Evolutionary conservation across 2,888 invertebrate genomes (phyloP).

Genomic region (Reticulitermes lucifugus): DNA sequence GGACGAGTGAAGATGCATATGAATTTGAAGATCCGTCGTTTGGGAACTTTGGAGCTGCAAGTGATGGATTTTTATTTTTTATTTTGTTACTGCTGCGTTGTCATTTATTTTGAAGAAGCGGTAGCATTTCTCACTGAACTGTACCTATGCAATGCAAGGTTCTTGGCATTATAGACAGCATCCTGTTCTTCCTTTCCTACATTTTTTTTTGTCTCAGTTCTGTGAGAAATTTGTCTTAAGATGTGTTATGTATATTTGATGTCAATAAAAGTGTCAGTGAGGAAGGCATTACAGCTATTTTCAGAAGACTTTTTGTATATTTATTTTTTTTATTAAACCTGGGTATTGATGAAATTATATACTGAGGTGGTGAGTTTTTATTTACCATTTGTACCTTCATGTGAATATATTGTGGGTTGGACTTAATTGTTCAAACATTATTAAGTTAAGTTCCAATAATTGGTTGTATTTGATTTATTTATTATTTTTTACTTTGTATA

Average conservation of each 20-base stretch:
- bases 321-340: background rate
- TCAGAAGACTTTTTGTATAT: background rate
- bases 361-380: background rate
- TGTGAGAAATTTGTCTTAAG: background rate
- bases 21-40: conserved; percentile 35
- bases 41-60: conserved; percentile 40
- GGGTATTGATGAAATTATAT: background rate
- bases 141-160: background rate
- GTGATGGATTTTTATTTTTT: conserved; percentile 38
- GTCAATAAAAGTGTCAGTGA: conserved; percentile 1
- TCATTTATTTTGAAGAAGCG: background rate
- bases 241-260: conserved; percentile 4
- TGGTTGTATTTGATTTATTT: no score
- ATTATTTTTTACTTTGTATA: no score
- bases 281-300: background rate
- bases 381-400: no score
- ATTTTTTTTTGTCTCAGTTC: background rate
- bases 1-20: conserved; percentile 36
- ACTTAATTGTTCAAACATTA: no score
- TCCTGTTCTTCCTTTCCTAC: background rate
- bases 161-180: background rate
- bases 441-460: no score
- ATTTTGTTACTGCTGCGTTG: conserved; percentile 28
- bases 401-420: no score
- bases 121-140: conserved; percentile 27